These are phyloP conservation scores for Carpatolechia fugitivella DNA, from an alignment of 2,888 invertebrate genomes.

Conservation along the genomic window DNA sequence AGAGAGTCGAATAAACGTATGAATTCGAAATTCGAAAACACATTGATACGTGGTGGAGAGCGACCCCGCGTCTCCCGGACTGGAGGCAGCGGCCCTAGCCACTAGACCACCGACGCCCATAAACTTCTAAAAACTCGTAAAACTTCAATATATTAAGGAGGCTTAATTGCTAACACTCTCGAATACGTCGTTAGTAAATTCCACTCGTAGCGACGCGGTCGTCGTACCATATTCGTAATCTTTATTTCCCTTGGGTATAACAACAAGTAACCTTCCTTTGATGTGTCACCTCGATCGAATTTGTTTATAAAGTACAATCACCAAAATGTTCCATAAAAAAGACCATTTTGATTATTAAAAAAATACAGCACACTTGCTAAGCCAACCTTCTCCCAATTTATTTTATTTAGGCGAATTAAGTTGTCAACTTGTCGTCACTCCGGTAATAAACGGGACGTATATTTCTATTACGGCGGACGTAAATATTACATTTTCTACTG, in stretches of 20 bases:
- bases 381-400: slow-evolving; percentile 24
- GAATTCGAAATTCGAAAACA: too few species aligned
- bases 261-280: slow-evolving; percentile 10
- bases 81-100: too few species aligned
- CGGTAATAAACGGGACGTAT: slow-evolving; percentile 29
- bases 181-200: not conserved
- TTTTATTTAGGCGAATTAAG: slow-evolving; percentile 36
- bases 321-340: slow-evolving; percentile 4
- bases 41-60: too few species aligned
- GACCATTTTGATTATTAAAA: not conserved
- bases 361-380: not conserved
- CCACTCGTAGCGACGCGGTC: not conserved
- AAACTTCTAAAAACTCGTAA: too few species aligned
- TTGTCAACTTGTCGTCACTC: slow-evolving; percentile 25
- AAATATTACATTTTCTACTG: slow-evolving; percentile 31
- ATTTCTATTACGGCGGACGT: slow-evolving; percentile 35
- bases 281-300: slow-evolving; percentile 31
- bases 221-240: not conserved
- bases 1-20: too few species aligned
- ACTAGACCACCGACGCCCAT: too few species aligned
- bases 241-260: not conserved
- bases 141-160: too few species aligned
- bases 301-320: slow-evolving; percentile 22
- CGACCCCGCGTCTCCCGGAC: too few species aligned
- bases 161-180: too few species aligned